phyloP scores from a whole-genome alignment of 2,888 invertebrate genomes.

The Cheiracanthium punctorium region DNA sequence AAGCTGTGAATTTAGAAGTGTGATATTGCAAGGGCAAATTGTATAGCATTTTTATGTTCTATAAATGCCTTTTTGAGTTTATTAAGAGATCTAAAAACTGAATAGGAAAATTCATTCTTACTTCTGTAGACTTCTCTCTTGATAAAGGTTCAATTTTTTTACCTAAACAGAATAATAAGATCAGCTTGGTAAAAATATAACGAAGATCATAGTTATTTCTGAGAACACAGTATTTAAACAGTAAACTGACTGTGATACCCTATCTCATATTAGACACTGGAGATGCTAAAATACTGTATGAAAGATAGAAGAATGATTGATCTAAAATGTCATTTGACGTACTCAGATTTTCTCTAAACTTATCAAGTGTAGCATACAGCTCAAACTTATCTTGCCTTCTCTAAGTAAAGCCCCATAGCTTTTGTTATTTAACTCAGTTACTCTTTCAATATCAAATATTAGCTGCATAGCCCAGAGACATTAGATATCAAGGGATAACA shows the following conservation, averaged over 20 bases:
- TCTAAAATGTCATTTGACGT: background rate
- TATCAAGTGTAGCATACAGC: no score
- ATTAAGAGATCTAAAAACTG: background rate
- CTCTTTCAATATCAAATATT: no score
- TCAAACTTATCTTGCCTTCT: no score
- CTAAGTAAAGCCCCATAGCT: no score
- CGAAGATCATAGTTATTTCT: background rate
- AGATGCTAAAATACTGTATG: background rate
- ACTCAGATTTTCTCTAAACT: no score
- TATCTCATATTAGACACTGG: background rate
- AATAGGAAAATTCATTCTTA: background rate
- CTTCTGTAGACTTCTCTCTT: constrained; percentile 42
- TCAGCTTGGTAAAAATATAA: background rate
- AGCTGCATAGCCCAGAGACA: no score
- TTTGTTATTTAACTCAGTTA: no score
- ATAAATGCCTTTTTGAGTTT: background rate
- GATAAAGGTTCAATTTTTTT: constrained; percentile 30
- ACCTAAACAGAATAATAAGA: constrained; percentile 15
- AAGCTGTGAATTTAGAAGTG: background rate
- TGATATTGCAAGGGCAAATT: no score
- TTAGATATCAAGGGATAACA: no score
- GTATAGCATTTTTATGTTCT: background rate
- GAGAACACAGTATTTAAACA: background rate
- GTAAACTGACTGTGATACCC: background rate
- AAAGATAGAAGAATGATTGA: no score